phyloP scores from a whole-genome alignment of 2,113 vertebrate genomes.

The Cnemophilus loriae region DNA sequence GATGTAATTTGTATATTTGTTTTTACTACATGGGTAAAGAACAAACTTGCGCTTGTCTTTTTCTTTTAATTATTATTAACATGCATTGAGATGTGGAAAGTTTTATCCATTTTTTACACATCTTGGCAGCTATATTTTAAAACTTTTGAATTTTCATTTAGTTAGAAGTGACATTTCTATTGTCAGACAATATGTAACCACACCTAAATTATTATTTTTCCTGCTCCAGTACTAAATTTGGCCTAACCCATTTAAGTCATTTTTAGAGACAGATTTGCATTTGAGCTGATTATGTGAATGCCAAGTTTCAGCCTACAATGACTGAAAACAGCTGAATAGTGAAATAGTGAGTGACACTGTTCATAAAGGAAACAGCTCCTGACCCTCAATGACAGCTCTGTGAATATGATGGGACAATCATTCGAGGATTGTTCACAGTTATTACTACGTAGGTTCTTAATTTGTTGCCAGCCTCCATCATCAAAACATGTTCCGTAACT shows the following conservation, averaged over 20 bases:
- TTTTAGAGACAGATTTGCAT: slow-evolving; percentile 32
- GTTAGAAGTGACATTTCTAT: background rate
- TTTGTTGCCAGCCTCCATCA: background rate
- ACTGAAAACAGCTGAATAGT: slow-evolving; percentile 46
- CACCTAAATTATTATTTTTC: slow-evolving; percentile 41
- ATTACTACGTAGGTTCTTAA: background rate
- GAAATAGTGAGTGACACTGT: slow-evolving; percentile 16
- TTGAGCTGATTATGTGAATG: slow-evolving; percentile 15
- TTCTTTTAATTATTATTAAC: background rate
- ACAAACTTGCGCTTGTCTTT: background rate
- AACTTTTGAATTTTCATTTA: background rate
- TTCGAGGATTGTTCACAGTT: background rate
- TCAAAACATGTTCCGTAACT: background rate
- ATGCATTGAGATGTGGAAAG: background rate
- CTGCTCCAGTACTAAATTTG: slow-evolving; percentile 15
- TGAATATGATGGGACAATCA: background rate
- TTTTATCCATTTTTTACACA: background rate
- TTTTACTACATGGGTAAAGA: background rate
- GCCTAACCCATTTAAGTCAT: slow-evolving; percentile 33
- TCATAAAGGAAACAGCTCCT: slow-evolving; percentile 10
- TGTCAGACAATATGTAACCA: background rate
- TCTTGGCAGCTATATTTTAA: background rate
- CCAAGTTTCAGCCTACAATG: slow-evolving; percentile 19
- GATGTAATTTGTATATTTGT: background rate
- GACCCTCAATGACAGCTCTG: slow-evolving; percentile 31